These are phyloP conservation scores for Chamaea fasciata DNA, from an alignment of 2,113 vertebrate genomes.

Conservation along the genomic window DNA sequence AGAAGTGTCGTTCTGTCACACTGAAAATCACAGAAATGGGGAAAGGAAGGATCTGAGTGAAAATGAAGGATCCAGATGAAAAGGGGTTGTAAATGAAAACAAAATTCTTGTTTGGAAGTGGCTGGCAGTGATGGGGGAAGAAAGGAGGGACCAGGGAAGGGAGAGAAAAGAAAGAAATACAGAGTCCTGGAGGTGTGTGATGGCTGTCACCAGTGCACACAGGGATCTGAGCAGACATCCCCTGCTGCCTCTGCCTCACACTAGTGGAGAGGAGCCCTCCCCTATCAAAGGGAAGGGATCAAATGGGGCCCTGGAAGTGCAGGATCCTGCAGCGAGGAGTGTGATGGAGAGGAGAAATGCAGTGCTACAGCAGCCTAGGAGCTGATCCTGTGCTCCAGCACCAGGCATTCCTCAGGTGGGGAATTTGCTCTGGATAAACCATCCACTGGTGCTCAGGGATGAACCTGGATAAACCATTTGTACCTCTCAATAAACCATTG, in stretches of 20 bases:
- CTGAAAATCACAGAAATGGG: neutral
- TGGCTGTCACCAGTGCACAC: neutral
- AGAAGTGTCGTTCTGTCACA: neutral
- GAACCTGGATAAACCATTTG: neutral
- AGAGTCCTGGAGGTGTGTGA: neutral
- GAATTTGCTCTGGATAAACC: neutral
- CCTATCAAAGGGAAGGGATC: rapidly evolving
- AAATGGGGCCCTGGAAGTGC: neutral
- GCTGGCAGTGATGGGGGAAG: neutral
- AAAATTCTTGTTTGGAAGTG: neutral
- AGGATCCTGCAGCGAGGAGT: neutral
- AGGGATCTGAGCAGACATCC: neutral
- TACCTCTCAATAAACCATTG: neutral
- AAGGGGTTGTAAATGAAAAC: neutral
- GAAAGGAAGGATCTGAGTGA: neutral
- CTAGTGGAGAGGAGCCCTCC: neutral
- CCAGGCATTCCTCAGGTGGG: neutral
- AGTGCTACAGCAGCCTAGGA: neutral
- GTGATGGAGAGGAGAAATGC: neutral
- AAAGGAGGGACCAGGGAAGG: neutral
- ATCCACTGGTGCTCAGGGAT: neutral
- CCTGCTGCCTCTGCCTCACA: neutral
- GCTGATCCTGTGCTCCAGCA: neutral
- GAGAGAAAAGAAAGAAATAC: neutral
- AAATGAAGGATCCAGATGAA: neutral